Evolutionary conservation across 2,797 vertebrate species (phyloP).

Genomic region (Cynopterus sphinx): DNA sequence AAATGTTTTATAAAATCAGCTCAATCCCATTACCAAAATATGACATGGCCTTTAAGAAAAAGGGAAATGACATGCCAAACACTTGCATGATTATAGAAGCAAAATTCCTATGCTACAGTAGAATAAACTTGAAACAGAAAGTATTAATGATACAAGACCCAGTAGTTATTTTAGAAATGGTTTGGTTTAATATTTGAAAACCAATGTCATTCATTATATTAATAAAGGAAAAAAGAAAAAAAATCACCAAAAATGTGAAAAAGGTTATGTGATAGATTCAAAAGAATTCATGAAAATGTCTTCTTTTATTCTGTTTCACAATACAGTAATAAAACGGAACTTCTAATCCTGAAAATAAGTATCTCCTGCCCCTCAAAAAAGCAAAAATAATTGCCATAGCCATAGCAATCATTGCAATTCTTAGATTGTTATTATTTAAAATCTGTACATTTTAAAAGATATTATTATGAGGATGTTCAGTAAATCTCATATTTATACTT

Average conservation of each 20-base stretch:
- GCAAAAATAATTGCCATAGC: constrained; percentile 28
- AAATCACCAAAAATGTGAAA: background rate
- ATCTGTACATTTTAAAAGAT: constrained; percentile 66
- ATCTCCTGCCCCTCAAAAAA: background rate
- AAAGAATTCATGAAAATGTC: background rate
- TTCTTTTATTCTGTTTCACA: background rate
- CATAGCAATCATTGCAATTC: constrained; percentile 72
- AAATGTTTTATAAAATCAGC: background rate
- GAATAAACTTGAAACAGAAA: background rate
- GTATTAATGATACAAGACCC: background rate
- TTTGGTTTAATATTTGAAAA: constrained; percentile 12
- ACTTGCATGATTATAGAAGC: background rate
- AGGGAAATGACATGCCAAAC: background rate
- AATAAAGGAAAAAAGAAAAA: background rate
- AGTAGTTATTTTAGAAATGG: background rate
- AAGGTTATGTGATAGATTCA: background rate
- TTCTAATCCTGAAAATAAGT: background rate
- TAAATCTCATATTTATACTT: constrained; percentile 64
- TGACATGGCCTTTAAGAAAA: background rate
- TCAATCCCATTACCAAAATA: background rate
- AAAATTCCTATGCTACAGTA: background rate
- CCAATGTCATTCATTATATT: background rate
- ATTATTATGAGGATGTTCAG: constrained; percentile 73
- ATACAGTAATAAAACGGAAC: background rate
- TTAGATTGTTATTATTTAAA: constrained; percentile 71